Base-by-base conservation (phyloP, 1,140 invertebrate genomes). In the Melipona quadrifasciata region DNA sequence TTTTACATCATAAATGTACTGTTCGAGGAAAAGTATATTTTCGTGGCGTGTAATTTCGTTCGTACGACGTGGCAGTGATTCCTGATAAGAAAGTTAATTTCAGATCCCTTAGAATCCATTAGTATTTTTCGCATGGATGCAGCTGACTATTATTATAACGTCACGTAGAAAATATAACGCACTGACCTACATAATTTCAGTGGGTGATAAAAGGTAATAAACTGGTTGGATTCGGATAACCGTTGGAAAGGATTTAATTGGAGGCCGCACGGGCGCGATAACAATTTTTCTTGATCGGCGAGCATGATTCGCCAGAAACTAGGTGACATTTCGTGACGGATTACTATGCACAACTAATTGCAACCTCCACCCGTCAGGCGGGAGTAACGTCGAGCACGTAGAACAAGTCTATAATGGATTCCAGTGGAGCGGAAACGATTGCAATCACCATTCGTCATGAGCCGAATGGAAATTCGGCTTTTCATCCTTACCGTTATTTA, bases 401-500 rank as follows among this genome's bases (percentile, higher is more conserved):
- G 61, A 85, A 78, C 77, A 87, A 85, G 89, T 82, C 86, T 73
- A 75, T 88, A 90, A 90, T 90, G 83, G 77, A 88, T 88, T 88
- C 76, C 72, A 47, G 55, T 58, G 80, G 68, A 73, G 34, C 77
- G 81, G 89, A 84, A 88, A 88, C 80, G 83, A 90, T 90, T 51
- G 84, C 81, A 90, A 90, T 90, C 89, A 90, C 73, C 86, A 90
- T 90, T 90, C 83, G 83, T 90, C 86, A 88, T 65, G 31, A 65
- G 55, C 57, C 74, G 72, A 87, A 90, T 90, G 90, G 84, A 89
- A 88, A 91, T 91, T 89, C 77, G 86, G 85, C 86, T 90, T 73
- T 84, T 83, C 89, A 78, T 80, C 76, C 82, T 87, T 84, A 88
- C 74, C 70, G 86, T 84, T 90, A 86, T 89, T 91, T 88, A 90